These are phyloP conservation scores for Proterorhinus semilunaris DNA, from an alignment of 2,113 vertebrate species.

Conservation along the genomic window DNA sequence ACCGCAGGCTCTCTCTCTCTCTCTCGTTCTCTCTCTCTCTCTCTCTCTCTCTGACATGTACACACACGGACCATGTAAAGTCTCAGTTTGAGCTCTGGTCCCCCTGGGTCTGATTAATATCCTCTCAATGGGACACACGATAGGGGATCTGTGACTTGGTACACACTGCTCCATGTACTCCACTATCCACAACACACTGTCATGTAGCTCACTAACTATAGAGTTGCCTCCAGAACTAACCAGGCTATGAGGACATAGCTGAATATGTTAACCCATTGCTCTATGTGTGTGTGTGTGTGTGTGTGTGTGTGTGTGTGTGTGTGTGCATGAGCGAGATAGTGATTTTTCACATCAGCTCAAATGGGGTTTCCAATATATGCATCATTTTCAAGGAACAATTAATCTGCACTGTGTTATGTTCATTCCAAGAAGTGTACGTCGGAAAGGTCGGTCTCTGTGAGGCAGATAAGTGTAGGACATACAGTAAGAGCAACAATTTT, in stretches of 20 bases:
- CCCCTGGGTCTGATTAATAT: slow-evolving; percentile 64
- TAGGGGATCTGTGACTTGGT: slow-evolving; percentile 47
- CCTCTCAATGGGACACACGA: slow-evolving; percentile 52
- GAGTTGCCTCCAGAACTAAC: slow-evolving; percentile 25
- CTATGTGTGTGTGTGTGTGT: not conserved
- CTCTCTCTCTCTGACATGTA: not conserved
- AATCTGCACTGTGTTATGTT: slow-evolving; percentile 16
- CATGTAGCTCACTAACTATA: slow-evolving; percentile 35
- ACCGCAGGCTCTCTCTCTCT: no score
- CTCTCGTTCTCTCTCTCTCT: not conserved
- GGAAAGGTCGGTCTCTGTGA: slow-evolving; percentile 9
- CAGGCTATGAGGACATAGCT: slow-evolving; percentile 26
- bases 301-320: slow-evolving; percentile 2
- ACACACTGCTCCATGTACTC: slow-evolving; percentile 18
- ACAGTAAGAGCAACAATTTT: no score
- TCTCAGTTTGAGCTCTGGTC: slow-evolving; percentile 34
- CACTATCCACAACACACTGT: slow-evolving; percentile 4
- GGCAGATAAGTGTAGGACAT: not conserved
- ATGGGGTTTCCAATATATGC: slow-evolving; percentile 9
- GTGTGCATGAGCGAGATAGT: slow-evolving; percentile 14
- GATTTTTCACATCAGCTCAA: slow-evolving; percentile 24
- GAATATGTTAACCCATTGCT: slow-evolving; percentile 28
- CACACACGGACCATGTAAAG: slow-evolving; percentile 15
- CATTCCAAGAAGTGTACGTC: not conserved
- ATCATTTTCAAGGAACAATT: slow-evolving; percentile 24